Evolutionary conservation across 2,113 vertebrate species (phyloP), one percentile per base, ranked within the genome.

Genomic region (Hippolais icterina): DNA sequence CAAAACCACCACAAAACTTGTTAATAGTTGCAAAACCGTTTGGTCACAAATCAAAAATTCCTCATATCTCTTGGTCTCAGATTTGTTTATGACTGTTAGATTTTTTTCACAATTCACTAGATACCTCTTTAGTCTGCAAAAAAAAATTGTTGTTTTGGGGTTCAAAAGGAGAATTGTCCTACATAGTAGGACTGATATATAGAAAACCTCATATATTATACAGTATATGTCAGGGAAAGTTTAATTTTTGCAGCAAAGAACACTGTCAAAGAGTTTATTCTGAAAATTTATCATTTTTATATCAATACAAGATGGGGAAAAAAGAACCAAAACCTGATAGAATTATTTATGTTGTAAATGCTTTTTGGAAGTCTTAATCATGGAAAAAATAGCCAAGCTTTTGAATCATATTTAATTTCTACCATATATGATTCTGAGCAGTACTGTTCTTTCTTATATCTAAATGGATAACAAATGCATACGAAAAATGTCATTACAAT

Each of bases 111-210:
- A 74, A 18, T 35, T 77, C 37, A 29, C 13, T 64, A 42, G 12
- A 14, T 59, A 21, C 9, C 19, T 71, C 13, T 72, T 60, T 27
- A 28, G 4, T 64, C 27, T 64, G n/a, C 47, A 44, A 57, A 57
- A 23, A 4, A 22, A 5, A 78, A 37, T 46, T 46, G 24, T 15
- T 49, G 5, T 2, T 53, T 72, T 27, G 23, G 8, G 6, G 3
- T 54, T 56, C 27, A 31, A 21, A 61, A 85, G 50, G 37, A 42
- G 35, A 87, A 53, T 12, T 66, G 5, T 12, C 27, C 15, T 64
- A n/a, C 0, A 0, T 24, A 35, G 37, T 69, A 70, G 8, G 28
- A 29, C 11, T 46, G 33, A 44, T 27, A 3, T 6, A 41, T 9
- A 63, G 47, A 63, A 71, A 68, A 57, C 5, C 2, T 46, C 7